These are phyloP conservation scores for Dromius quadrimaculatus DNA, from an alignment of 2,888 invertebrate species.

Conservation along the genomic window DNA sequence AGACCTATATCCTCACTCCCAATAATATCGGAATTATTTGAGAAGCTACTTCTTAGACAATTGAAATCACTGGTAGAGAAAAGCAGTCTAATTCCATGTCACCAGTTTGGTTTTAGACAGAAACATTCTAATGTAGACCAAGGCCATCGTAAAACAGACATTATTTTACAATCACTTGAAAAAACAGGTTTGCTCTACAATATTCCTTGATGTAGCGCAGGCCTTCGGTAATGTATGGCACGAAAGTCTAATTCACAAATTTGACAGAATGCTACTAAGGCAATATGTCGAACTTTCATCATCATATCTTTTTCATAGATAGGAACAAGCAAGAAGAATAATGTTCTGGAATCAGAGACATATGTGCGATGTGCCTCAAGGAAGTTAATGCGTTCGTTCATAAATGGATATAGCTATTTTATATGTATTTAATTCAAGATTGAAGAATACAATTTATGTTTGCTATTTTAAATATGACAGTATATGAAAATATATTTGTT, in stretches of 20 bases:
- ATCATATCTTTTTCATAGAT: background rate
- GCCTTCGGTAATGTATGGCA: constrained; percentile 26
- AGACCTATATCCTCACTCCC: constrained; percentile 55
- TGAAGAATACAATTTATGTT: too few species aligned
- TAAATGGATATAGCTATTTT: too few species aligned
- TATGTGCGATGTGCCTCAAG: background rate
- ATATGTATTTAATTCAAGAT: too few species aligned
- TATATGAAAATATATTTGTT: too few species aligned
- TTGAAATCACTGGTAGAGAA: constrained; percentile 38
- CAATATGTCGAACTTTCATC: background rate
- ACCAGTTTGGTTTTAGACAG: constrained; percentile 53
- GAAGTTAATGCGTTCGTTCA: too few species aligned
- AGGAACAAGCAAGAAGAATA: background rate
- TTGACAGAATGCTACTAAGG: constrained; percentile 13
- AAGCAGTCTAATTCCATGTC: constrained; percentile 41
- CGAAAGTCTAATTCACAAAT: background rate
- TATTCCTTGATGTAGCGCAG: constrained; percentile 46
- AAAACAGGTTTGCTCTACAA: constrained; percentile 35
- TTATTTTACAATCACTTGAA: constrained; percentile 36
- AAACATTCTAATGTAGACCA: constrained; percentile 53
- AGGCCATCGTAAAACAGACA: constrained; percentile 49
- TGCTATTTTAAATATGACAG: too few species aligned
- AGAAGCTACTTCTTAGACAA: constrained; percentile 51
- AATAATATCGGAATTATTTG: background rate
- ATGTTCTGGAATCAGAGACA: too few species aligned